Evolutionary conservation across 2,113 vertebrate species (phyloP).

Genomic region (Corythaixoides concolor): DNA sequence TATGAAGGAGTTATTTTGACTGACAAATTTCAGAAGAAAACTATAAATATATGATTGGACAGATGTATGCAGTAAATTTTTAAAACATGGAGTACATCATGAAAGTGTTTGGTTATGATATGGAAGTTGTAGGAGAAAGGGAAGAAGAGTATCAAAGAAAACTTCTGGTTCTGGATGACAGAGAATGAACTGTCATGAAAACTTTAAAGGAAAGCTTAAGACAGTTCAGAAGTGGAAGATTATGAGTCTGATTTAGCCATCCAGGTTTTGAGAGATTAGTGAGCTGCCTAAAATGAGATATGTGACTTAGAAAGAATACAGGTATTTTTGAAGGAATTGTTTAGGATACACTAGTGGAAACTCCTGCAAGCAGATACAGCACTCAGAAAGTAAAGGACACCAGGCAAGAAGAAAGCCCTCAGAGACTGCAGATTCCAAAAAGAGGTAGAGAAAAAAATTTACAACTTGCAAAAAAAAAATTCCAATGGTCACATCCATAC

Average conservation of each 20-base stretch:
- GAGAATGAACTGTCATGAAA: background rate
- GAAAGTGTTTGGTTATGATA: background rate
- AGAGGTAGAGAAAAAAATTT: background rate
- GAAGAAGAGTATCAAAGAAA: background rate
- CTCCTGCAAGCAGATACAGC: background rate
- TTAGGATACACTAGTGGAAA: background rate
- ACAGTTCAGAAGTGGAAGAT: background rate
- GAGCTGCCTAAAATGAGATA: background rate
- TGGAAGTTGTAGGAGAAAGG: background rate
- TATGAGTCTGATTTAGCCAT: background rate
- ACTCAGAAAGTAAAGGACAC: background rate
- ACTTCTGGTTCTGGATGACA: background rate
- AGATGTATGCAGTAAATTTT: background rate
- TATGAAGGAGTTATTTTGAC: background rate
- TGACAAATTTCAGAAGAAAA: background rate
- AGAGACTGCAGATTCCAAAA: background rate
- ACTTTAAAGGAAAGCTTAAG: background rate
- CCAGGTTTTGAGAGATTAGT: background rate
- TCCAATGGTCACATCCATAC: background rate
- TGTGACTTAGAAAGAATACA: background rate
- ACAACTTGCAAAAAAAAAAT: background rate
- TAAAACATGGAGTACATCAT: background rate
- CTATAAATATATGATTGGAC: background rate
- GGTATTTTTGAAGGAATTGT: background rate
- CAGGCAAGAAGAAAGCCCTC: accelerated